Evolutionary conservation across 2,888 invertebrate species (phyloP).

Genomic region (Ptycholaimellus sp.): DNA sequence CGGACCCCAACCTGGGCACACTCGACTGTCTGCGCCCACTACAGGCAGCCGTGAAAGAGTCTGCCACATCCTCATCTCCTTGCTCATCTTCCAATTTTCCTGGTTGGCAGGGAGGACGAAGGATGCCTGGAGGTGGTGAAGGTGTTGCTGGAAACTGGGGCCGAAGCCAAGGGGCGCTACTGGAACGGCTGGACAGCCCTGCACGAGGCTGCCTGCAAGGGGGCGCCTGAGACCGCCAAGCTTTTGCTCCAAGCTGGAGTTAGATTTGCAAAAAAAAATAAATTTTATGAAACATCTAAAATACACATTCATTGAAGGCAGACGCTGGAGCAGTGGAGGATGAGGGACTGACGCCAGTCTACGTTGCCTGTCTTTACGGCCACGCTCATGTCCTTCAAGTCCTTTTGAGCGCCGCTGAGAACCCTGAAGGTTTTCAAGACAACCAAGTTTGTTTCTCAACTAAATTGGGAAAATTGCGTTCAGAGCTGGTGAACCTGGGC

Average conservation of each 20-base stretch:
- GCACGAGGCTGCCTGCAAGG: background rate
- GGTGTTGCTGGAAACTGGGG: too few species aligned
- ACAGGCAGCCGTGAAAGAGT: background rate
- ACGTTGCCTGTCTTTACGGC: background rate
- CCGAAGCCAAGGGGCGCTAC: background rate
- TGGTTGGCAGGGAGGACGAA: too few species aligned
- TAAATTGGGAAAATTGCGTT: too few species aligned
- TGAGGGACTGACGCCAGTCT: background rate
- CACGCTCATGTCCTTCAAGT: background rate
- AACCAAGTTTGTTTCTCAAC: too few species aligned
- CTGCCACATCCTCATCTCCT: background rate
- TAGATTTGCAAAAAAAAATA: too few species aligned
- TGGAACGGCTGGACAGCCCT: background rate
- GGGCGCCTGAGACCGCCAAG: background rate
- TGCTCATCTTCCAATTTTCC: too few species aligned
- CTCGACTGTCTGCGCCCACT: background rate
- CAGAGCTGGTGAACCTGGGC: background rate
- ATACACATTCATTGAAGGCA: too few species aligned
- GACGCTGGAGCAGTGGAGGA: too few species aligned
- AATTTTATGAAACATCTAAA: too few species aligned
- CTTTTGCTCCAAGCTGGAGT: background rate
- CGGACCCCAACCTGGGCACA: constrained; percentile 17
- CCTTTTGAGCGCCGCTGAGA: too few species aligned
- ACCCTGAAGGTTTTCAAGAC: too few species aligned
- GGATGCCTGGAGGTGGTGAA: too few species aligned